Conservation (phyloP, 2,797 vertebrate genomes). For the Tamandua tetradactyla region DNA sequence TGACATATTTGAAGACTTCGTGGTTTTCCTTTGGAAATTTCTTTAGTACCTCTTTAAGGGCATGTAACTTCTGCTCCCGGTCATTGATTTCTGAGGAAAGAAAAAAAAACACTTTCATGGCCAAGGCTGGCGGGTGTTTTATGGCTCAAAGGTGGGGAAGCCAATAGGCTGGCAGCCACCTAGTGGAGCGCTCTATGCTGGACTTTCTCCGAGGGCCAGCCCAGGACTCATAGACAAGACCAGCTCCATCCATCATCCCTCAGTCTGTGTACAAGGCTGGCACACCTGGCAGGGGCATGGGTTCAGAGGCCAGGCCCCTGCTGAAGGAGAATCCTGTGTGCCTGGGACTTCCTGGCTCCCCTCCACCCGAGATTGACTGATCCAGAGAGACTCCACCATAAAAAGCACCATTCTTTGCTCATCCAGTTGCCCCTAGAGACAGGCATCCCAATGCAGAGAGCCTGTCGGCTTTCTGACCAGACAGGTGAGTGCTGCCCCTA, state of each 20-base stretch:
- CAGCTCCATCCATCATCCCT: not conserved
- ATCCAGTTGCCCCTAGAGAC: conserved; percentile 69
- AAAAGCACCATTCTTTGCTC: conserved; percentile 64
- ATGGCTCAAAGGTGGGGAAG: not conserved
- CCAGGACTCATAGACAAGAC: not conserved
- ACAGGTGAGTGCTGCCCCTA: not conserved
- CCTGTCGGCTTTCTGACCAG: conserved; percentile 57
- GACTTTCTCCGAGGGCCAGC: not conserved
- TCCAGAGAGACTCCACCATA: not conserved
- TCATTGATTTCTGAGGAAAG: conserved; percentile 92
- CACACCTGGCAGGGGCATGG: not conserved
- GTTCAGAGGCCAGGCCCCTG: not conserved
- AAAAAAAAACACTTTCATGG: conserved; percentile 1
- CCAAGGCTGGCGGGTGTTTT: not conserved
- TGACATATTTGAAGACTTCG: conserved; percentile 97
- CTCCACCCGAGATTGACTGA: not conserved
- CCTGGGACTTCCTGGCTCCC: conserved; percentile 45
- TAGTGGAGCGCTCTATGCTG: rapidly evolving
- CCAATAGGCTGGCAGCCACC: rapidly evolving
- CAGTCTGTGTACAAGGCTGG: not conserved
- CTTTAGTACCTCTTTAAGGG: conserved; percentile 93
- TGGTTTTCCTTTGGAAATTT: conserved; percentile 96
- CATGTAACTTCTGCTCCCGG: conserved; percentile 93
- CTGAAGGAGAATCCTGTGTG: conserved; percentile 49
- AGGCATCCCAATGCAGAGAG: conserved; percentile 29